Base-by-base conservation (phyloP, 1,140 invertebrate genomes). In the Lepidurus packardi region DNA sequence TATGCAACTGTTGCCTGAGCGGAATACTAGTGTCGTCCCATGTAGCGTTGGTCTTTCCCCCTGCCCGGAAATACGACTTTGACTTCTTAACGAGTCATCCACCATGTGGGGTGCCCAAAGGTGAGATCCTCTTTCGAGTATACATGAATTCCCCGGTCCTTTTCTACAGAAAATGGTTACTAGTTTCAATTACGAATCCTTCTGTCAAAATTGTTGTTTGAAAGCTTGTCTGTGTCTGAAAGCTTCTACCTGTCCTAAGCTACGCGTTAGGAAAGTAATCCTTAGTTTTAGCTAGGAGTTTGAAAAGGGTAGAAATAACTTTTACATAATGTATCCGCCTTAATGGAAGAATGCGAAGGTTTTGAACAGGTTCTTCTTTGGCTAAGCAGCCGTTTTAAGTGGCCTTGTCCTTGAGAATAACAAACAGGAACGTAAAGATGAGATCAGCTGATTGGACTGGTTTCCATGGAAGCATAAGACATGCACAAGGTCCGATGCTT, bases 81-180 rank as follows among this genome's bases (percentile, higher is more conserved):
- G 96, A 98, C 86, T 98, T 97, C 86, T 87, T 98, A 85, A 95
- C 98, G 85, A 97, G 92, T 84, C 89, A 91, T 76, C 90, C 91
- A 78, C 96, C 95, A 43, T 98, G 96, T 85, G 96, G 96, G 80
- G 96, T 98, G 93, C 95, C 95, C 7, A 94, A 92, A 92, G 95
- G 95, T 96, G 86, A 89, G 41, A 21, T 34, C 34, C 34, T 34
- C 44, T 24, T 24, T 13, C 21, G 34, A 43, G 41, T 43, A 10
- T 45, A 53, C 75, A 10, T 41, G 7, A 21, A 65, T 11, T 76
- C 9, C 10, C 74, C 24, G 25, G 34, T 74, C 16, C 8, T 74
- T 25, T 21, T 25, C 43, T 25, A 42, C 7, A 16, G 43, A 74
- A 74, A 74, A 21, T 42, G 16, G 24, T 10, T n/a, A 75, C 41